A percentile compares a stretch with the other conserved stretches of the same genome.
phyloP scores from a whole-genome alignment of 2,888 invertebrate genomes.

The Drosophila tripunctata region DNA sequence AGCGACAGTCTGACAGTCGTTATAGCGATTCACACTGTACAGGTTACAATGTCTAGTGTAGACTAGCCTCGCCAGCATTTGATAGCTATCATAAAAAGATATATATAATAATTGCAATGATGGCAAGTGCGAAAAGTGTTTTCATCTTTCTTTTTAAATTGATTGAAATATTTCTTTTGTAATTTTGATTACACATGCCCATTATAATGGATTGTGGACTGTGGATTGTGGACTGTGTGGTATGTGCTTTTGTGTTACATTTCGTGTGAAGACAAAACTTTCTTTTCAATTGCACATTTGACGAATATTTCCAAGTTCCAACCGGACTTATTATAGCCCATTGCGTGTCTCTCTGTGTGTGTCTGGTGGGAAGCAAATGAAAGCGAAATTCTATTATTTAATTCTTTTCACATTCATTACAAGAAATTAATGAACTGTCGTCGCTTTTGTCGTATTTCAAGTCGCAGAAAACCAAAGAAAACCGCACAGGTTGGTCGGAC shows the following conservation, averaged over 20 bases:
- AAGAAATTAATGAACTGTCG: conserved; percentile 64
- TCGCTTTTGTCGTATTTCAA: conserved; percentile 28
- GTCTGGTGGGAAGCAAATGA: conserved; percentile 69
- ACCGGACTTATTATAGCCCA: conserved; percentile 53
- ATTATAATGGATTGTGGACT: conserved; percentile 13
- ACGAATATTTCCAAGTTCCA: conserved; percentile 48
- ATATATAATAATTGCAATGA: conserved; percentile 37
- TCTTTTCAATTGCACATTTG: conserved; percentile 68
- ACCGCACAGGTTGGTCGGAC: too few relatives aligned
- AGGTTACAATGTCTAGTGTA: conserved; percentile 15
- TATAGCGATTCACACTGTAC: conserved; percentile 22
- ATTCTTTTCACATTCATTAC: conserved; percentile 80
- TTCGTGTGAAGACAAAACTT: conserved; percentile 53
- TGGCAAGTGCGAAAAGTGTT: conserved; percentile 18
- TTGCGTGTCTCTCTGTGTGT: conserved; percentile 64
- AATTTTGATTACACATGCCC: conserved; percentile 30
- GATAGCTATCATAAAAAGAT: conserved; percentile 28
- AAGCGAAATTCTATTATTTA: conserved; percentile 83
- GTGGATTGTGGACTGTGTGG: neutral
- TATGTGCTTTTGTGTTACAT: conserved; percentile 21
- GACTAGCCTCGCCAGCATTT: conserved; percentile 9
- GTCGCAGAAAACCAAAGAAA: conserved; percentile 15
- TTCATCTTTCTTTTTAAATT: conserved; percentile 42
- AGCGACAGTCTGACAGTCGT: conserved; percentile 29
- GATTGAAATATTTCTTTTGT: conserved; percentile 37